Conservation (phyloP, 2,888 invertebrate genomes). For the Melinaea menophilus region DNA sequence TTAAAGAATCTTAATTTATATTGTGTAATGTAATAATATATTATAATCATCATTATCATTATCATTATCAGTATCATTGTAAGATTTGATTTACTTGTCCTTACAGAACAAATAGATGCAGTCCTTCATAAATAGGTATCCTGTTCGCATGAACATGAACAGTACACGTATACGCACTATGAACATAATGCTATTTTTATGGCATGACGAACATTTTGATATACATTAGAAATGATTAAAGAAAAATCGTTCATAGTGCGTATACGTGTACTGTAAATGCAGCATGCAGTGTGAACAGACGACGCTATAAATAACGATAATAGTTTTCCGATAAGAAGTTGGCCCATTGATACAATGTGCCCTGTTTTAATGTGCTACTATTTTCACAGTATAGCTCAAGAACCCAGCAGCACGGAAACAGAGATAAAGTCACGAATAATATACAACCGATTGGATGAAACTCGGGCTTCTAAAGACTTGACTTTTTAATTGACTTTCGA, state of each 20-base stretch:
- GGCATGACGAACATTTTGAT: no score
- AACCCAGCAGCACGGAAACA: slow-evolving; percentile 70
- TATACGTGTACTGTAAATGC: slow-evolving; percentile 33
- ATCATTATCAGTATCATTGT: no score
- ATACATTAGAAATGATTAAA: not conserved
- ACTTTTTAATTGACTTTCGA: slow-evolving; percentile 15
- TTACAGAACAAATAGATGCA: no score
- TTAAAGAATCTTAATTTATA: slow-evolving; percentile 14
- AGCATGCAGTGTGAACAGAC: slow-evolving; percentile 47
- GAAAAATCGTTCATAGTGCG: no score
- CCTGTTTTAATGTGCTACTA: slow-evolving; percentile 73
- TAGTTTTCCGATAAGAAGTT: slow-evolving; percentile 70
- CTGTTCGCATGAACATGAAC: slow-evolving; percentile 34
- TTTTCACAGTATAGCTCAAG: slow-evolving; percentile 70
- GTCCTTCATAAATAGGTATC: no score
- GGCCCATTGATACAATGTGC: slow-evolving; percentile 58
- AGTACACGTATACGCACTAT: slow-evolving; percentile 4
- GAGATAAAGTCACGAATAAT: slow-evolving; percentile 72
- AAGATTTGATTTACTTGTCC: no score
- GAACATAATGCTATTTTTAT: no score
- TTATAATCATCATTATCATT: slow-evolving; percentile 12
- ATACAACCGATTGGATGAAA: slow-evolving; percentile 43
- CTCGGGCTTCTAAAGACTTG: no score
- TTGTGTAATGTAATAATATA: slow-evolving; percentile 15
- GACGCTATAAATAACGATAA: slow-evolving; percentile 67